Evolutionary conservation across 2,888 invertebrate genomes (phyloP).

Genomic region (Chaitophorus viminalis): DNA sequence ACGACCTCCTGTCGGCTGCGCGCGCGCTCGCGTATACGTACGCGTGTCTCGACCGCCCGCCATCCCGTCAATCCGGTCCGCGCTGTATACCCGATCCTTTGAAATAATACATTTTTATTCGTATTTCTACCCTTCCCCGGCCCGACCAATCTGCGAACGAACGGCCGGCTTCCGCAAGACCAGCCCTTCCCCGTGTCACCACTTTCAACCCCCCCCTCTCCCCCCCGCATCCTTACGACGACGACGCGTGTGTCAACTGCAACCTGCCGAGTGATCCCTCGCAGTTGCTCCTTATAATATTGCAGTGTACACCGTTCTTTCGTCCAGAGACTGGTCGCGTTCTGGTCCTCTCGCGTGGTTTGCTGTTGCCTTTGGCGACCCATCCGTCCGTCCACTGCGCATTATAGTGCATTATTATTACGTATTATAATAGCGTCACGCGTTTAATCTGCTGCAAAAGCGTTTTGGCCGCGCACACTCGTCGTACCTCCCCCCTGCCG

Average conservation of each 20-base stretch:
- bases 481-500: not conserved
- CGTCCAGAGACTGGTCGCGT: not conserved
- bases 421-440: not conserved
- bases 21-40: not conserved
- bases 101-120: constrained; percentile 31
- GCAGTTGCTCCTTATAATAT: not conserved
- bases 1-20: constrained; percentile 59
- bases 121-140: not conserved
- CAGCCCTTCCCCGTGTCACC: not conserved
- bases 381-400: not conserved
- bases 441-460: not conserved
- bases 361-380: not conserved
- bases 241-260: not conserved
- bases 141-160: not conserved
- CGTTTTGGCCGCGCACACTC: not conserved
- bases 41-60: constrained; percentile 18
- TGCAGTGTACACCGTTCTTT: not conserved
- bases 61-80: not conserved
- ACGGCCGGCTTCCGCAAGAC: constrained; percentile 17
- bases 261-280: not conserved
- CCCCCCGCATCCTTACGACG: not conserved
- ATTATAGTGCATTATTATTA: not conserved
- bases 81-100: constrained; percentile 30
- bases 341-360: not conserved
- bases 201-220: not conserved